phyloP scores from a whole-genome alignment of 2,113 vertebrate species.

The Dinomys branickii region DNA sequence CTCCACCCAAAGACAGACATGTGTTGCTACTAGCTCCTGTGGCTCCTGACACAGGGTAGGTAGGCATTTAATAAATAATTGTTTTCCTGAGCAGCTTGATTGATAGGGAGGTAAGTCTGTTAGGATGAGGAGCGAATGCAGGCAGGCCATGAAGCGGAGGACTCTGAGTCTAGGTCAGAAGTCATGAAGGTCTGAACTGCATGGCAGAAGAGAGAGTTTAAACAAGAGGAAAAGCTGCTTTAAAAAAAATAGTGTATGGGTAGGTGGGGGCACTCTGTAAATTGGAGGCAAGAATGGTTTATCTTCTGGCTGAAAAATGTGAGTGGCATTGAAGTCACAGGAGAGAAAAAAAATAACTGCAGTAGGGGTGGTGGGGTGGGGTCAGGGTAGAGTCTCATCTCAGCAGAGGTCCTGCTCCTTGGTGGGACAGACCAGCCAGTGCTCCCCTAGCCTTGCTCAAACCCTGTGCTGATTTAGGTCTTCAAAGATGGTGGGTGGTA shows the following conservation, averaged over 20 bases:
- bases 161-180: background rate
- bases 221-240: background rate
- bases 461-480: accelerated
- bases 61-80: background rate
- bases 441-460: background rate
- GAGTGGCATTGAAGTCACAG: background rate
- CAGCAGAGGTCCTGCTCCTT: background rate
- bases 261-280: background rate
- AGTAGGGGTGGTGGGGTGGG: background rate
- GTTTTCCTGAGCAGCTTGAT: background rate
- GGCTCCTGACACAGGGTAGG: background rate
- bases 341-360: background rate
- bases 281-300: background rate
- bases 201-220: background rate
- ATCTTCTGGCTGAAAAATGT: background rate
- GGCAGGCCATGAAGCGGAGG: background rate
- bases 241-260: background rate
- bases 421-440: background rate
- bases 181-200: background rate
- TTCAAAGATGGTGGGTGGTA: background rate
- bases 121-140: too few relatives aligned
- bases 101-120: background rate
- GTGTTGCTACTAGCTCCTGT: background rate
- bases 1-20: background rate
- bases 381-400: background rate